Percentiles rank a stretch among this genome's conserved stretches.
phyloP scores from a whole-genome alignment of 2,797 vertebrate species.

The Artibeus lituratus region DNA sequence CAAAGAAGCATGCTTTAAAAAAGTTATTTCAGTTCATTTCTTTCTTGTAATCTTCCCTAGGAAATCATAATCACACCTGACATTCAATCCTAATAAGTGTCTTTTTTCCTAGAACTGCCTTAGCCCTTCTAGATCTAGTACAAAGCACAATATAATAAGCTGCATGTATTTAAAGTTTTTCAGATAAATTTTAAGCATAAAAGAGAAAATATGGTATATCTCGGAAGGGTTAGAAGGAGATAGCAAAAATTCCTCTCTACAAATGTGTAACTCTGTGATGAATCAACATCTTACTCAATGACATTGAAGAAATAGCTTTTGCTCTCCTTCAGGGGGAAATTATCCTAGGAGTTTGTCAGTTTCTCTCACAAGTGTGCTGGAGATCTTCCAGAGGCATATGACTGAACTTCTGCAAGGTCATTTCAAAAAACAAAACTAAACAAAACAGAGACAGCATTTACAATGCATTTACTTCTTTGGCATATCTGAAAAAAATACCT shows the following conservation, averaged over 20 bases:
- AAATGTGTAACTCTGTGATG: slow-evolving; percentile 52
- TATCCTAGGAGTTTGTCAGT: slow-evolving; percentile 31
- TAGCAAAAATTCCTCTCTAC: slow-evolving; percentile 55
- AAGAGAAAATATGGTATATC: slow-evolving; percentile 71
- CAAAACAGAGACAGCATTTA: not conserved
- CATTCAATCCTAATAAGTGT: not conserved
- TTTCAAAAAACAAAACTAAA: not conserved
- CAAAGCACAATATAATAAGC: not conserved
- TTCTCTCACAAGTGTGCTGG: slow-evolving; percentile 36
- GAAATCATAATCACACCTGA: not conserved
- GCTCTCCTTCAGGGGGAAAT: slow-evolving; percentile 53
- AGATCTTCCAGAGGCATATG: slow-evolving; percentile 43
- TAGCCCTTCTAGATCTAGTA: not conserved
- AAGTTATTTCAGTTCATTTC: not conserved
- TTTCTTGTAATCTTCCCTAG: not conserved
- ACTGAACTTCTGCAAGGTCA: not conserved
- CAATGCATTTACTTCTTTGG: not conserved
- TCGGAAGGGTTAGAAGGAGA: slow-evolving; percentile 44
- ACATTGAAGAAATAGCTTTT: slow-evolving; percentile 60
- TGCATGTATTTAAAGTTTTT: not conserved
- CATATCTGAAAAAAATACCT: not conserved
- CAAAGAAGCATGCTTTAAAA: not conserved
- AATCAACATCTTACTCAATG: slow-evolving; percentile 49
- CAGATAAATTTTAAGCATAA: slow-evolving; percentile 51
- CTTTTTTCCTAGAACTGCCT: not conserved